Evolutionary conservation across 2,113 vertebrate genomes (phyloP), one percentile per base, ranked within the genome.

Genomic region (Phyllostomus hastatus): DNA sequence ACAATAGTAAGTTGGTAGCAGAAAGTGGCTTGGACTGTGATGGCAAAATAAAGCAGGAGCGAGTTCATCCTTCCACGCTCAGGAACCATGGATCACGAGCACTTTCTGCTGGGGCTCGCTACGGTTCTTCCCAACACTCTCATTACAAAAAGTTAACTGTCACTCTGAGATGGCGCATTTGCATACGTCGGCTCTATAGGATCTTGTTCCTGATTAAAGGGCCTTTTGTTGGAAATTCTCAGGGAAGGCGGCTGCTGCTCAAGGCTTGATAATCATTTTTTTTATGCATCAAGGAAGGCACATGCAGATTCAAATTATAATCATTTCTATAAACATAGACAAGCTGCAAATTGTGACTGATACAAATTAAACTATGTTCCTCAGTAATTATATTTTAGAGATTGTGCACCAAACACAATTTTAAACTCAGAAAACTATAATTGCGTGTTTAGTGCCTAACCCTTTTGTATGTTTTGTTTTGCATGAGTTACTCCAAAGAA

Each of bases 291-390:
- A 93, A 97, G 94, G 90, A 97, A 97, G 91, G 88, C 96, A 89
- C 64, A 87, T 97, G 95, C 91, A 93, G 79, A 89, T 96, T 97
- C 91, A 75, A 94, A 90, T 93, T 79, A 67, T 96, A 97, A 97
- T 98, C 93, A 96, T 96, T 94, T 96, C 94, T 94, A 93, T 94
- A 97, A 97, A 97, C 97, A 98, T 31, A 97, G 95, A 96, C 88
- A 97, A 95, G 95, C 73, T 41, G 1, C 97, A 98, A 97, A 97
- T 98, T 96, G 94, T 96, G 91, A 96, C 95, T 93, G 97, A 97
- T 98, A 96, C 93, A 96, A 97, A 96, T 98, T 97, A 97, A 97
- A 98, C 96, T 94, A 85, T 96, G 96, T 94, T 97, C 89, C 94
- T 92, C 90, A 3, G 91, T 97, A 97, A 98, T 98, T 98, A 98